Base-by-base conservation (phyloP, 2,888 invertebrate species). In the Acanthosoma haemorrhoidale region DNA sequence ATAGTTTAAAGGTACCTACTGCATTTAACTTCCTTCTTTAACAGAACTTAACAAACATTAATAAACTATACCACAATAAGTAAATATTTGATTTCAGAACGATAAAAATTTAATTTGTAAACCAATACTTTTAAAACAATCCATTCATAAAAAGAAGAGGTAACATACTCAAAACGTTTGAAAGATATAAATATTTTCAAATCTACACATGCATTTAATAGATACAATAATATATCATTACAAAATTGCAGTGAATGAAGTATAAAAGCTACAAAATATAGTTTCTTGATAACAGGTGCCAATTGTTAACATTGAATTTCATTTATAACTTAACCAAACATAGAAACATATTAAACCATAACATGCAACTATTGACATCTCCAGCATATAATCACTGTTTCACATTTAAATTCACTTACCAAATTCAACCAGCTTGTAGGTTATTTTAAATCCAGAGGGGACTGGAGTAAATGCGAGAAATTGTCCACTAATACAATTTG, bases 391-490 rank as follows among this genome's bases (percentile, higher is more conserved):
- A 9, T 9, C 13, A 41, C 5, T 41, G 5, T 4, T 5, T 41
- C 5, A 4, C 13, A 41, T 9, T 13, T 15, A 36, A 36, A 9
- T 8, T 61, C 29, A 32, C 51, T 67, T n/a, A 67, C 67, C 67
- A 25, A 69, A 64, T 57, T 70, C 57, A 18, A 72, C 66, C 11
- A 66, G 59, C 59, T 68, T 79, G 69, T 79, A 80, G 13, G 73
- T 76, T 60, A 80, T 71, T 68, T 74, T 73, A 73, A 78, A 79
- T 3, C 75, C 76, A 1, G 70, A 57, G 2, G 78, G 77, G 8
- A 80, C 70, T 38, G 73, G 77, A 59, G 79, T 70, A 67, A 78
- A 78, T 71, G 80, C 77, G 36, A 77, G 77, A 18, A 79, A 76
- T 5, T 75, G 77, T 58, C 80, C 79, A 67, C 78, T 76, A 41